Conservation (phyloP, 1,140 invertebrate species). For the Trissolcus basalis region DNA sequence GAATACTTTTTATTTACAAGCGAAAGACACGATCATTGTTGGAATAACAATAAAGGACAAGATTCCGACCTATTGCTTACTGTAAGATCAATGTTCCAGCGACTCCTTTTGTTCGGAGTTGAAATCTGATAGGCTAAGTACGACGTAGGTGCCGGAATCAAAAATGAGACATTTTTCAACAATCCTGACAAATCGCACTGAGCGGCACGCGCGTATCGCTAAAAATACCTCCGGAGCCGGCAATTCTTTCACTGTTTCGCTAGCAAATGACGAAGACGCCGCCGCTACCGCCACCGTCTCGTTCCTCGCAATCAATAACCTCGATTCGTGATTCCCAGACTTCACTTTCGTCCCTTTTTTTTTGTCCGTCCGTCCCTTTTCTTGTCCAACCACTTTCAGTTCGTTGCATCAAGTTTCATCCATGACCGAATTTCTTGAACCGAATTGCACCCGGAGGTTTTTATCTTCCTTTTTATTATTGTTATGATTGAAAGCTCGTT, state of each 20-base stretch:
- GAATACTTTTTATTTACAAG: too few relatives aligned
- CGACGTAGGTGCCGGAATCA: not conserved
- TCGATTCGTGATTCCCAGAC: conserved; percentile 11
- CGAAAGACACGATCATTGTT: too few relatives aligned
- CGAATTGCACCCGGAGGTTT: too few relatives aligned
- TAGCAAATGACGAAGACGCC: conserved; percentile 16
- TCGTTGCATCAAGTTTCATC: too few relatives aligned
- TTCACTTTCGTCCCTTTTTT: conserved; percentile 5
- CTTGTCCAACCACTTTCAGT: not conserved
- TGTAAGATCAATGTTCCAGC: not conserved
- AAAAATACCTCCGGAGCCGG: conserved; percentile 25
- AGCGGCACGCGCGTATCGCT: conserved; percentile 14
- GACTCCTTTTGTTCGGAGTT: not conserved
- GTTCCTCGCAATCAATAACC: conserved; percentile 23
- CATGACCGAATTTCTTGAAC: too few relatives aligned
- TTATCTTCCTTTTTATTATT: too few relatives aligned
- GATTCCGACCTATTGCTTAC: too few relatives aligned
- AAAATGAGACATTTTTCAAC: not conserved
- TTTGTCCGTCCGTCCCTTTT: not conserved
- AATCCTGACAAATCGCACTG: not conserved
- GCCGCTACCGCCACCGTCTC: conserved; percentile 26
- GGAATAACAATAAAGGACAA: too few relatives aligned
- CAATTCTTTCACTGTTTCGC: conserved; percentile 7
- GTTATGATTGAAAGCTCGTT: too few relatives aligned
- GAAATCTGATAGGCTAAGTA: not conserved